Base-by-base conservation (phyloP, 1,140 invertebrate genomes). In the Bathynomus jamesi region DNA sequence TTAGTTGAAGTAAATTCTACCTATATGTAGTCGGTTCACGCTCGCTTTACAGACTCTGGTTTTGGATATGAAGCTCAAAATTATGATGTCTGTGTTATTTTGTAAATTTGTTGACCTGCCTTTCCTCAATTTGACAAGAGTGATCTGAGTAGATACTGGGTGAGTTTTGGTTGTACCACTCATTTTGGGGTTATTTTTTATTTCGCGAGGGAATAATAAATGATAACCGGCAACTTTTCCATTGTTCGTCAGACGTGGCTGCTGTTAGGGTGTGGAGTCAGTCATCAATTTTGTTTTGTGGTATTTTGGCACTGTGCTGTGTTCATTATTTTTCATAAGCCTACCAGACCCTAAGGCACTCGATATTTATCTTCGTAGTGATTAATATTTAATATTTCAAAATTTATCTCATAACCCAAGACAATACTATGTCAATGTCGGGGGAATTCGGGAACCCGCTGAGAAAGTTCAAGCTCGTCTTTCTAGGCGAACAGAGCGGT, bases 391-490 rank as follows among this genome's bases (percentile, higher is more conserved):
- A 69, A 61, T 28, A 29, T 69, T 69, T 53, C 75, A 76, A 76
- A 73, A 76, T 76, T 76, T 76, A 76, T 65, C 65, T 76, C 46
- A 76, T 76, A 71, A 77, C 78, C 27, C 73, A 77, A 75, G 65
- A 75, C 46, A 68, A 65, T 69, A 85, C 82, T 76, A 94, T 93
- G 91, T 91, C 91, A 79, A 90, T 91, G 78, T 94, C 93, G 78
- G 94, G 94, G 80, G 96, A 99, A 88, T 99, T 98, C 84, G 95
- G 95, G 78, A 99, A 98, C 86, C 96, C 97, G 71, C 85, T 99
- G 82, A 87, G 95, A 82, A 99, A 99, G 87, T 99, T 99, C 86
- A 99, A 99, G 86, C 88, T 99, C 76, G 97, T 99, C 78, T 99
- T 99, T 86, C 88, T 99, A 71, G 97, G 97, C 74, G 97, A 99